Base-by-base conservation (phyloP, 2,797 vertebrate species). In the Micropoecilia bifurca region DNA sequence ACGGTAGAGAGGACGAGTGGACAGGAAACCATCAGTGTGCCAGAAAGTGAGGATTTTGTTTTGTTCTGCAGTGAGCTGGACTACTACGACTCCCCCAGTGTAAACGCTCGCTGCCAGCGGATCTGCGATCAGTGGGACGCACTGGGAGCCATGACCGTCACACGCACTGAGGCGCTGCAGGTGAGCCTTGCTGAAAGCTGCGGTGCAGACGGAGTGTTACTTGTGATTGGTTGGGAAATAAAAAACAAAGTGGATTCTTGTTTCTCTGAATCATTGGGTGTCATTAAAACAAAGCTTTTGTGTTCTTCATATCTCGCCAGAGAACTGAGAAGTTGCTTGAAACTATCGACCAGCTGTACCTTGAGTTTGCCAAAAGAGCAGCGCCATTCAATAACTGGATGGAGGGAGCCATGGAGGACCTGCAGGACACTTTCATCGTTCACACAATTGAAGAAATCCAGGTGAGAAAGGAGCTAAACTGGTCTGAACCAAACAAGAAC, bases 371-470 rank as follows among this genome's bases (percentile, higher is more conserved):
- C 92, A 99, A 99, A 94, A 95, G 98, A 93, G 98, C 98, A 0
- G 98, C 98, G 0, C 98, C 98, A 12, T 99, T 99, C 96, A 99
- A 99, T 95, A 99, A 99, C 93, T 99, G 98, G 98, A 99, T 99
- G 98, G 98, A 99, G 89, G 98, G 98, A 13, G 98, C 98, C 75
- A 99, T 99, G 98, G 98, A 99, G 87, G 98, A 99, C 87, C 96
- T 99, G 88, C 98, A 99, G 95, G 98, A 99, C 85, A 98, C 98
- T 0, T 99, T 99, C 85, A 99, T 99, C 0, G 98, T 99, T 85
- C 98, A 99, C 92, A 99, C 98, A 87, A 99, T 99, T 25, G 98
- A 99, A 88, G 98, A 99, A 90, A 99, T 99, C 89, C 98, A 99
- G 97, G 98, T 99, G 69, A 86, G 86, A 22, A 55, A 20, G 12